Percentiles rank a stretch among this genome's conserved stretches.
These are phyloP conservation scores for Naja naja DNA, from an alignment of 2,113 vertebrate species.

Conservation along the genomic window DNA sequence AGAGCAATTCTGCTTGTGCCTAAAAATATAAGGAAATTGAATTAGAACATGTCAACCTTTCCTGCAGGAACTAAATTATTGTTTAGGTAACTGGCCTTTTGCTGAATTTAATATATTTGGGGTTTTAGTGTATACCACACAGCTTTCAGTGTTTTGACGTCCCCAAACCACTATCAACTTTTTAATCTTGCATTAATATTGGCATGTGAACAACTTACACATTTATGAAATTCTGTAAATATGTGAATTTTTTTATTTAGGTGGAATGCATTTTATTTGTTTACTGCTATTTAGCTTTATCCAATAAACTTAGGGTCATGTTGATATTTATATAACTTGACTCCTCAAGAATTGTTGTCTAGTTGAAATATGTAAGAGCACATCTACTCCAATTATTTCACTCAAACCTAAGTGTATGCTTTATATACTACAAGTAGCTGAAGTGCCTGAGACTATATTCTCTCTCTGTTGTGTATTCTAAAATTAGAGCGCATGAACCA, in stretches of 20 bases:
- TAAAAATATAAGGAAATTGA: conserved; percentile 61
- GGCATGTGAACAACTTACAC: conserved; percentile 75
- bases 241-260: conserved; percentile 75
- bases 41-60: conserved; percentile 62
- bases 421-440: background rate
- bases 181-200: conserved; percentile 71
- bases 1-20: conserved; percentile 71
- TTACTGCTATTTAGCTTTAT: conserved; percentile 74
- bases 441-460: background rate
- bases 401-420: background rate
- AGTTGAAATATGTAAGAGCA: background rate
- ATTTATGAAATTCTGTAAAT: conserved; percentile 77
- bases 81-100: conserved; percentile 65
- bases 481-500: background rate
- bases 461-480: background rate
- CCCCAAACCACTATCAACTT: conserved; percentile 64
- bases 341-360: background rate
- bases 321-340: conserved; percentile 60
- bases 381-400: background rate
- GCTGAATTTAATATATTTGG: conserved; percentile 66
- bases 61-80: conserved; percentile 63
- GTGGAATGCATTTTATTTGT: conserved; percentile 74
- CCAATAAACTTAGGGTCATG: conserved; percentile 81
- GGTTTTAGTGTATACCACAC: conserved; percentile 60
- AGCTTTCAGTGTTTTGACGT: conserved; percentile 69